phyloP scores from a whole-genome alignment of 2,888 invertebrate genomes.

The Incurvaria masculella region DNA sequence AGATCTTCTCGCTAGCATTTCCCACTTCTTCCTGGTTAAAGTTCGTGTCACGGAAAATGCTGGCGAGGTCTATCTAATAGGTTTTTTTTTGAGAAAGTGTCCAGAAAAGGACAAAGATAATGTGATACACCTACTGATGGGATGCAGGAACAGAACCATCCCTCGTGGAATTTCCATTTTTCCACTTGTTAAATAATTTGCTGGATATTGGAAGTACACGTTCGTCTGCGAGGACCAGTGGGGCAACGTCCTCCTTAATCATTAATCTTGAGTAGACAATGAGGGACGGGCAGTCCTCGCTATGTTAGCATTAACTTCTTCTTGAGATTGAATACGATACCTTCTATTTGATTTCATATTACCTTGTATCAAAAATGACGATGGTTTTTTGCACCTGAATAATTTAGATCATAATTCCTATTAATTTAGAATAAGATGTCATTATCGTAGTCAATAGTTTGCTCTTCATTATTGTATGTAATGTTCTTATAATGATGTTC shows the following conservation, averaged over 20 bases:
- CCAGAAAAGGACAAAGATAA: background rate
- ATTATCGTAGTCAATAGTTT: background rate
- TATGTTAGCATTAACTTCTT: background rate
- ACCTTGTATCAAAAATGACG: no score
- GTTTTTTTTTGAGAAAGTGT: background rate
- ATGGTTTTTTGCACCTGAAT: no score
- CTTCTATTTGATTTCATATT: background rate
- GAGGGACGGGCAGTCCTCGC: background rate
- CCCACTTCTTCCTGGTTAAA: slow-evolving; percentile 5
- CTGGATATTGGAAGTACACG: background rate
- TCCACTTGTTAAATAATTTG: background rate
- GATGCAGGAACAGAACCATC: background rate
- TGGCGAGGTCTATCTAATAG: slow-evolving; percentile 3
- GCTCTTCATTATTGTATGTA: background rate
- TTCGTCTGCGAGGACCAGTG: background rate
- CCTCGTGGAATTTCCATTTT: background rate
- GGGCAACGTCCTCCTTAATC: background rate
- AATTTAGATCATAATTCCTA: no score
- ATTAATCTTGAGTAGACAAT: background rate
- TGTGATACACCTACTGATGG: background rate
- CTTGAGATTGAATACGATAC: background rate
- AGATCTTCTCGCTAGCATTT: slow-evolving; percentile 6
- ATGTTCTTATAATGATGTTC: no score
- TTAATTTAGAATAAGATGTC: no score
- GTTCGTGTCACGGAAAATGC: slow-evolving; percentile 3